Conservation (phyloP, 2,113 vertebrate genomes). For the Leiothrix lutea region DNA sequence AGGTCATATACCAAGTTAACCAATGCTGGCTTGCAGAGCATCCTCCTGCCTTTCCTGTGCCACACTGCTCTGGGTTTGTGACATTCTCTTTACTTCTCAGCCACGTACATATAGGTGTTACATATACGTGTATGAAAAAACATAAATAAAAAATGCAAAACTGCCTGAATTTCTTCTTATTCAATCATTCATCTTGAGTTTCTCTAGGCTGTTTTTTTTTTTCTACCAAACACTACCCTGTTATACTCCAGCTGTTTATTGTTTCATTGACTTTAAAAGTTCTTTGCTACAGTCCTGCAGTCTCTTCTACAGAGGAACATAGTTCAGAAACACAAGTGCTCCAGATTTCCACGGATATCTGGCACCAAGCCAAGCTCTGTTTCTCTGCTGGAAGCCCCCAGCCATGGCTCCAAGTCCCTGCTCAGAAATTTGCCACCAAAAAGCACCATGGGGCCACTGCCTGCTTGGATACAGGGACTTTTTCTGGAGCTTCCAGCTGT, state of each 20-base stretch:
- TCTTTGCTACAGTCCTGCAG: neutral
- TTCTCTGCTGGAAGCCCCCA: neutral
- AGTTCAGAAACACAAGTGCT: neutral
- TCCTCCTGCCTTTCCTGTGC: neutral
- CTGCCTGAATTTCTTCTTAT: neutral
- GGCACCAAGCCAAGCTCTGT: rapidly evolving
- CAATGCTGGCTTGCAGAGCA: neutral
- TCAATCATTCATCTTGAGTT: neutral
- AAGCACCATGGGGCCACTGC: neutral
- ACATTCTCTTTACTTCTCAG: neutral
- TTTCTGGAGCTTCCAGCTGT: neutral
- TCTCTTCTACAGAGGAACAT: neutral
- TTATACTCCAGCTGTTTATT: neutral
- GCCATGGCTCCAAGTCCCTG: rapidly evolving
- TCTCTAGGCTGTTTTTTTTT: neutral
- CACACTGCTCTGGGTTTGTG: neutral
- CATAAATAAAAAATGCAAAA: neutral
- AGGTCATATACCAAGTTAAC: neutral
- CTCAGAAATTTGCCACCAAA: neutral
- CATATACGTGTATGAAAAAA: neutral
- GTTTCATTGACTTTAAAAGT: neutral
- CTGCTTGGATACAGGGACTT: neutral
- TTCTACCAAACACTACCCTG: neutral
- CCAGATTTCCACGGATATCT: neutral
- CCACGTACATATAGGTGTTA: rapidly evolving